A percentile compares a stretch with the other conserved stretches of the same genome.
phyloP scores from a whole-genome alignment of 2,113 vertebrate species.

The Balaeniceps rex region DNA sequence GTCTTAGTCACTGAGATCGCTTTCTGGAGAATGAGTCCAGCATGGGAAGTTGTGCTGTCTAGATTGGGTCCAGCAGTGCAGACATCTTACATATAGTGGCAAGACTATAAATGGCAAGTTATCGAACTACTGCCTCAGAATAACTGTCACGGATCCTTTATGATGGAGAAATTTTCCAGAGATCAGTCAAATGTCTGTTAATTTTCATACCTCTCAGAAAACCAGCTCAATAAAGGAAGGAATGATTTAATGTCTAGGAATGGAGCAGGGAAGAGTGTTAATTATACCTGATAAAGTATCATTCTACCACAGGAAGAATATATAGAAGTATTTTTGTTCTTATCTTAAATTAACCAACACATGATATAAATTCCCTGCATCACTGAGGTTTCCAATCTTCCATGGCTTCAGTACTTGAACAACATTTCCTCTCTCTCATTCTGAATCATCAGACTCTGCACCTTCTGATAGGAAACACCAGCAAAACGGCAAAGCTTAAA shows the following conservation, averaged over 20 bases:
- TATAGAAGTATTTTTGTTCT: not conserved
- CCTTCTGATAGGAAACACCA: not conserved
- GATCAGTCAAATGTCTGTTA: not conserved
- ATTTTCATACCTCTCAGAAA: not conserved
- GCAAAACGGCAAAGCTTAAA: not conserved
- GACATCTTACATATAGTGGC: not conserved
- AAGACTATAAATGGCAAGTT: not conserved
- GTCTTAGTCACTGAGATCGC: not conserved
- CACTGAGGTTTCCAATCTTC: not conserved
- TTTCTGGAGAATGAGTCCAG: not conserved
- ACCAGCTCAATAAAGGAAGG: not conserved
- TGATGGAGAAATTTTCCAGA: not conserved
- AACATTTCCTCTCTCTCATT: not conserved
- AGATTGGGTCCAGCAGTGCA: not conserved
- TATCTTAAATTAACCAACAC: not conserved
- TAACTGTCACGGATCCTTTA: not conserved
- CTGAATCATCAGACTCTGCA: not conserved
- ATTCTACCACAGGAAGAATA: not conserved
- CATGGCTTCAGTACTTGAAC: not conserved
- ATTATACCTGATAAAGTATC: not conserved
- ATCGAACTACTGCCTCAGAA: not conserved
- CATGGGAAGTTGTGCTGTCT: not conserved
- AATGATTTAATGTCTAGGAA: not conserved
- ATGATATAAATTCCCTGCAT: not conserved
- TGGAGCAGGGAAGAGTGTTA: not conserved